Evolutionary conservation across 2,888 invertebrate species (phyloP).

Genomic region (Rotaria socialis): DNA sequence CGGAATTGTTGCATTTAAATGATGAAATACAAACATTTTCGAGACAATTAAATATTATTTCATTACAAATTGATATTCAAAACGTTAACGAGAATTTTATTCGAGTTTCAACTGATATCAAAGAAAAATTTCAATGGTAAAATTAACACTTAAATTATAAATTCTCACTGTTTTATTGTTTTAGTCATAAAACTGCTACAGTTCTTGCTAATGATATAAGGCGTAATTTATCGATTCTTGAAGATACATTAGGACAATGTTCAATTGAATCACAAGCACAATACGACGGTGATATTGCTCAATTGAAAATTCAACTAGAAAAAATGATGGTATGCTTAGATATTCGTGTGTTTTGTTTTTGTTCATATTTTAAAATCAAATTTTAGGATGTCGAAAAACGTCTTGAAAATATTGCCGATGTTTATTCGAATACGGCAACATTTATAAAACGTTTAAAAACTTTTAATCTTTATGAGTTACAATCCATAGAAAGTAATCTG

Average conservation of each 20-base stretch:
- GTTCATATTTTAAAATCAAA: not conserved
- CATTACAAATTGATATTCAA: not conserved
- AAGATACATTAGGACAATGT: slow-evolving; percentile 29
- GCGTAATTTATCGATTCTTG: slow-evolving; percentile 1
- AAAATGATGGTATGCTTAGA: not conserved
- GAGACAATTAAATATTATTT: not conserved
- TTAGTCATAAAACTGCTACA: slow-evolving; percentile 8
- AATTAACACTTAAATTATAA: not conserved
- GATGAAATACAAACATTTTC: slow-evolving; percentile 17
- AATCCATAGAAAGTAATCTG: not conserved
- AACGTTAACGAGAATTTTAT: not conserved
- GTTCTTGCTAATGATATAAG: not conserved
- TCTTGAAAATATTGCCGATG: not conserved
- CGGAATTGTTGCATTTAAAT: slow-evolving; percentile 15
- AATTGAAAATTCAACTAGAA: not conserved
- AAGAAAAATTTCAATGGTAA: slow-evolving; percentile 17
- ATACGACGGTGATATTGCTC: not conserved
- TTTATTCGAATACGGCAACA: not conserved
- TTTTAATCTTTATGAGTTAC: not conserved
- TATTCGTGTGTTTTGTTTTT: not conserved
- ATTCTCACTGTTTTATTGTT: not conserved
- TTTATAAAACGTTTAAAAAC: not conserved
- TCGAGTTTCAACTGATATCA: not conserved
- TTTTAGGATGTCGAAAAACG: slow-evolving; percentile 25
- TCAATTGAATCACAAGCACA: not conserved